These are phyloP conservation scores for Leptonema lineaticorne DNA, from an alignment of 1,140 invertebrate genomes.

Conservation along the genomic window DNA sequence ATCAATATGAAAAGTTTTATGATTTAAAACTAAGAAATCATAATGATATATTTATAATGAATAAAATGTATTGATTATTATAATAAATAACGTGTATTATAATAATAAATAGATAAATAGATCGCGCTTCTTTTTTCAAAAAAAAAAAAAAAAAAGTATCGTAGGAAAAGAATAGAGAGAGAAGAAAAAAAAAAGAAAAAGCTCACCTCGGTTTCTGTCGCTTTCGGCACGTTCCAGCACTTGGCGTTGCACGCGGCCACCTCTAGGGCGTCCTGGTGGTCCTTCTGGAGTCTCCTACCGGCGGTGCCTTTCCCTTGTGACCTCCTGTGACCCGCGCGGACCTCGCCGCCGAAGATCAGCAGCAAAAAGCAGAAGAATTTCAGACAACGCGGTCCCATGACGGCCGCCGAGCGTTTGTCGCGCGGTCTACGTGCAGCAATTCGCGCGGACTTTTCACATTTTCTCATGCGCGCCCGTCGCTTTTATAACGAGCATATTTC, in stretches of 20 bases:
- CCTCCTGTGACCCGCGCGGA: neutral
- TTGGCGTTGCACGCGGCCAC: slow-evolving; percentile 36
- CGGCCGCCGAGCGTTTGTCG: neutral
- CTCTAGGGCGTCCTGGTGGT: slow-evolving; percentile 34
- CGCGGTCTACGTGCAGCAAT: neutral
- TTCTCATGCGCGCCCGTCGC: neutral
- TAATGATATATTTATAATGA: too few species aligned
- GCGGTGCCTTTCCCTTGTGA: neutral
- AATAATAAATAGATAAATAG: too few species aligned
- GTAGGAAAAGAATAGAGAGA: too few species aligned
- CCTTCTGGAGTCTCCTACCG: slow-evolving; percentile 15
- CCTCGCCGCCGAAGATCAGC: neutral
- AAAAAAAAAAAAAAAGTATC: too few species aligned
- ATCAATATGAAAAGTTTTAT: neutral
- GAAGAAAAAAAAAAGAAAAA: too few species aligned
- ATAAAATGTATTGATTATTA: too few species aligned
- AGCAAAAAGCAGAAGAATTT: slow-evolving; percentile 6
- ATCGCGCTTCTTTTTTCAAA: too few species aligned
- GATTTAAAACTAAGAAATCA: neutral
- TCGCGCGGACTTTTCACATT: neutral
- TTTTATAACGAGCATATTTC: neutral
- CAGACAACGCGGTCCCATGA: neutral
- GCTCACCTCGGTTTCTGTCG: slow-evolving; percentile 30
- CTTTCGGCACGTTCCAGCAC: slow-evolving; percentile 34
- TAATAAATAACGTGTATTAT: too few species aligned